Evolutionary conservation across 2,888 invertebrate species (phyloP), one percentile per base, ranked within the genome.

Genomic region (Stenolophus ochropezus): DNA sequence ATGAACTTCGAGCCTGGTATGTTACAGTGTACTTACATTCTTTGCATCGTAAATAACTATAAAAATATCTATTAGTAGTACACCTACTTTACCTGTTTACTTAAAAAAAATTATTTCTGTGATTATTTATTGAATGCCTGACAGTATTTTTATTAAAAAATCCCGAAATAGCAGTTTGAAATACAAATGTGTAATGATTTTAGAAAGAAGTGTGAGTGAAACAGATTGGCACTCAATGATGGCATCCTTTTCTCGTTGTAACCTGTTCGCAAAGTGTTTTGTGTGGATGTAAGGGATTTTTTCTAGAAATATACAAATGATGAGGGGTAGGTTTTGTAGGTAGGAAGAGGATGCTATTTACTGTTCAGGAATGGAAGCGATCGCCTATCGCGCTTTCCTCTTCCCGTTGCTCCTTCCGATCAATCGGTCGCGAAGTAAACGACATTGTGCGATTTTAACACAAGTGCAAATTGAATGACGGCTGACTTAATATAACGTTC

Each of bases 391-490:
- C 61, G 25, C 14, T 61, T 14, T 61, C 61, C 61, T 61, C 23
- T 61, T 61, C 61, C 61, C 61, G 23, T 61, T 61, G 23, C n/a
- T 14, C n/a, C 25, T 61, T 61, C 61, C 61, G 61, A 61, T 61
- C 61, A 61, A 61, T 61, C 61, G 61, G 25, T 61, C 14, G 27
- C 61, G 61, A 61, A 61, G 61, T 23, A 61, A 61, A 61, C 61
- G 23, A 14, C 61, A 61, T 61, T 61, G 61, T 61, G 27, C 11
- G 61, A 61, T 61, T 25, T 27, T 61, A 61, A 61, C 61, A 61
- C 61, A 23, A 61, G 61, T 61, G 61, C 21, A 61, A 61, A 61
- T 61, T 61, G 61, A 61, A 61, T 61, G 61, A 61, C 21, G 25
- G 61, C 25, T 25, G 61, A 23, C 23, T 20, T 61, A 61, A 61